phyloP scores from a whole-genome alignment of 2,797 vertebrate genomes.

The Cygnus olor region DNA sequence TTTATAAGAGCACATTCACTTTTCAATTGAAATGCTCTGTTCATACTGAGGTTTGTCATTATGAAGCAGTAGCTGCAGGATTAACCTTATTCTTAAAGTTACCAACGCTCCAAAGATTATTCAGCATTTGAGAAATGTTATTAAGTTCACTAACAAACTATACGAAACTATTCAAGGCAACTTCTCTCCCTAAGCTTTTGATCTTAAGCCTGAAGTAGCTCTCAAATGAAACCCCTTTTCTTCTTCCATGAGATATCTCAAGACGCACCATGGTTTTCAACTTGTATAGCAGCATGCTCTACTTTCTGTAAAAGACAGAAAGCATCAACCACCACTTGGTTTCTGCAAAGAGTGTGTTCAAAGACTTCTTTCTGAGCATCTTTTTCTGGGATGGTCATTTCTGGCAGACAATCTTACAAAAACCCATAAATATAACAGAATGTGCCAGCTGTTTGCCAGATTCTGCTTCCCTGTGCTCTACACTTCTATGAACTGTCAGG shows the following conservation, averaged over 20 bases:
- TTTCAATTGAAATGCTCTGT: background rate
- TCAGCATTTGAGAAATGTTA: background rate
- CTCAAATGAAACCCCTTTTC: background rate
- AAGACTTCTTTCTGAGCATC: background rate
- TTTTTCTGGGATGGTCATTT: slow-evolving; percentile 8
- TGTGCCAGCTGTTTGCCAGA: background rate
- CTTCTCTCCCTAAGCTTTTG: background rate
- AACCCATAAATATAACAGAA: slow-evolving; percentile 20
- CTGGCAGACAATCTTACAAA: slow-evolving; percentile 33
- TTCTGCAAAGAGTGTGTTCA: background rate
- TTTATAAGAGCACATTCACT: background rate
- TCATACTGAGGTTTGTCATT: background rate
- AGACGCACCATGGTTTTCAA: background rate
- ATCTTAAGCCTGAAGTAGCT: background rate
- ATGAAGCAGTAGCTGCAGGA: background rate
- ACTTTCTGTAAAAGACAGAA: background rate
- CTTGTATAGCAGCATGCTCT: background rate
- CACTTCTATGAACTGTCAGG: background rate
- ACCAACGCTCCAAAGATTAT: background rate
- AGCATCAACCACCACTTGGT: background rate
- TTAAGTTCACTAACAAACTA: background rate
- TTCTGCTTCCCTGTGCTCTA: background rate
- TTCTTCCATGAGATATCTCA: background rate
- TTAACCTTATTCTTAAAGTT: background rate
- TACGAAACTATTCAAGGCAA: background rate